These are phyloP conservation scores for Pygoscelis antarcticus DNA, from an alignment of 2,113 vertebrate genomes.

Conservation along the genomic window DNA sequence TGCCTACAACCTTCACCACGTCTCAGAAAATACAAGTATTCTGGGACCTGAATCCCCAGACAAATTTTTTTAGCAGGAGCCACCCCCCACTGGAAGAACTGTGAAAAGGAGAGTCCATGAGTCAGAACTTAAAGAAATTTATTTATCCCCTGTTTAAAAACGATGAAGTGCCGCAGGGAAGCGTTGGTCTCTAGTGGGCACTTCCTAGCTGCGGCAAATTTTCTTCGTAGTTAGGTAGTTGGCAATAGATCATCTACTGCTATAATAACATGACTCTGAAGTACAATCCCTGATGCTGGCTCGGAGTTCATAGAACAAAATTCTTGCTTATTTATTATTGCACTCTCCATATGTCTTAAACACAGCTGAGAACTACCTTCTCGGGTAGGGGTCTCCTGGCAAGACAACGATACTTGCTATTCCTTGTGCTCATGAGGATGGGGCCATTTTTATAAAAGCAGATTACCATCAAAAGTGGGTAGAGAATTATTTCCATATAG, in stretches of 20 bases:
- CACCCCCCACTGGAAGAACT: not conserved
- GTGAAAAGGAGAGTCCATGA: not conserved
- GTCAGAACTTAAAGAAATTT: not conserved
- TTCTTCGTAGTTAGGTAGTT: not conserved
- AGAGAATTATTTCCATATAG: not conserved
- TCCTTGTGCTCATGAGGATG: not conserved
- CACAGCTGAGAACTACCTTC: not conserved
- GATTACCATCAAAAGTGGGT: not conserved
- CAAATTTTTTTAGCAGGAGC: not conserved
- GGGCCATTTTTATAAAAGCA: not conserved
- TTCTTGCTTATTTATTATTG: not conserved
- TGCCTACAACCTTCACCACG: not conserved
- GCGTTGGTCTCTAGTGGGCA: not conserved
- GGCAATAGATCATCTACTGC: not conserved
- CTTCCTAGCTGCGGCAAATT: not conserved
- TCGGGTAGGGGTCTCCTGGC: not conserved
- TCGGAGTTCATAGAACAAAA: not conserved
- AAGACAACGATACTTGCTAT: not conserved
- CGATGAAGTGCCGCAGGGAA: not conserved
- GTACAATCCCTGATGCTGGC: not conserved
- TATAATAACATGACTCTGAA: conserved; percentile 4
- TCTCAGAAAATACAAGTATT: not conserved
- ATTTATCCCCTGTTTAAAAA: conserved; percentile 2
- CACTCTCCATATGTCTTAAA: not conserved
- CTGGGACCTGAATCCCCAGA: not conserved